phyloP scores from a whole-genome alignment of 2,888 invertebrate genomes.

The Gibbula magus region DNA sequence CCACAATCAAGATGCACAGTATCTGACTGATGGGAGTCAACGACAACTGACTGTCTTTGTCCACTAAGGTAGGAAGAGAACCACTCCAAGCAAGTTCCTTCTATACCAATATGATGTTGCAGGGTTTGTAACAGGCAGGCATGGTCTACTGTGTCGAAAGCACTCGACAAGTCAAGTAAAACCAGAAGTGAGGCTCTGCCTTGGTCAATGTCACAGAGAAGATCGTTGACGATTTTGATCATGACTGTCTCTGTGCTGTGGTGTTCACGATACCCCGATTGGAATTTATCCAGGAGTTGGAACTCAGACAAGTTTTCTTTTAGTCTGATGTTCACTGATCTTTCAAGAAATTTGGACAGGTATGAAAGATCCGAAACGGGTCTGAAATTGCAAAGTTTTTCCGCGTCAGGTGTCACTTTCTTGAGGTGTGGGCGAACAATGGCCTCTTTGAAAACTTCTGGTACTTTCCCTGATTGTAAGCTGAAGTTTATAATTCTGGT shows the following conservation, averaged over 20 bases:
- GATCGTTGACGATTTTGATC: no score
- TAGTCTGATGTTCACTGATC: slow-evolving; percentile 16
- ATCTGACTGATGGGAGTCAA: not conserved
- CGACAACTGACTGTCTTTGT: not conserved
- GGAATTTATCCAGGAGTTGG: not conserved
- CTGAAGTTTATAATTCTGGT: no score
- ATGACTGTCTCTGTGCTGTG: not conserved
- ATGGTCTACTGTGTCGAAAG: not conserved
- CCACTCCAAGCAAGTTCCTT: not conserved
- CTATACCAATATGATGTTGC: not conserved
- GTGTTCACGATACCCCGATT: not conserved
- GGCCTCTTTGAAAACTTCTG: not conserved
- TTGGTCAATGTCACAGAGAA: no score
- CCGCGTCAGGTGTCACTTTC: slow-evolving; percentile 19
- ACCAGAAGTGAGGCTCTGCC: not conserved
- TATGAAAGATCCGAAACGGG: slow-evolving; percentile 30
- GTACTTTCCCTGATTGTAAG: no score
- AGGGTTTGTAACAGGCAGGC: not conserved
- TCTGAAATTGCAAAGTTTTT: slow-evolving; percentile 24
- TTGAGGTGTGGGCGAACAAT: not conserved
- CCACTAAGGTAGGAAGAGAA: not conserved
- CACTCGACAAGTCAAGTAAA: not conserved
- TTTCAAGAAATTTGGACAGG: slow-evolving; percentile 31
- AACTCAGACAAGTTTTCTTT: not conserved
- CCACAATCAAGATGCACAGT: not conserved